Evolutionary conservation across 23 tunicate genomes (phyloP), one percentile per base, ranked within the genome.

Genomic region (Trididemnum nubilum): DNA sequence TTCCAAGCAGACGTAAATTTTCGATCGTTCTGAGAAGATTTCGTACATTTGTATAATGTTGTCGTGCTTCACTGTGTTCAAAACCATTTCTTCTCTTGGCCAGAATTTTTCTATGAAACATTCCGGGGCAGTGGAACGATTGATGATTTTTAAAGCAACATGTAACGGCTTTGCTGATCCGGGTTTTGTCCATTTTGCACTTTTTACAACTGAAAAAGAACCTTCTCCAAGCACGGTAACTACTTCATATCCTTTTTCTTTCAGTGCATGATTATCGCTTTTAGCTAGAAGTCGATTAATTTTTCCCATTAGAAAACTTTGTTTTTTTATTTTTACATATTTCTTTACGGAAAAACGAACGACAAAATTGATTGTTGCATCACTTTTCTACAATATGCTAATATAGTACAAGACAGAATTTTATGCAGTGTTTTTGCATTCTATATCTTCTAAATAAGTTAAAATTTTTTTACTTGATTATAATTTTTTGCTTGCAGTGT

Each of bases 81-180:
- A 39, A 15, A 89, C 35, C 26, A 74, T 78, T 0, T 38, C 76
- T 61, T 89, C 94, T 4, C 94, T 64, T n/a, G 94, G 94, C 84
- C 82, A 78, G 83, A 89, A 89, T 67, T 78, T 83, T 67, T 89
- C 82, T 4, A 81, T 34, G 61, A 89, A 89, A 15, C 66, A 76
- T 19, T 74, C 58, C 12, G 94, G 94, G 12, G 94, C 94, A 1
- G 94, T 89, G 18, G 81, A 63, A 9, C 83, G 65, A 36, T 89
- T 89, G 26, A 89, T 89, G 34, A 89, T 83, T 78, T 89, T 89
- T 24, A 89, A 3, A 2, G 94, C 94, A 34, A 89, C 94, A 5
- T 70, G 74, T 0, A 82, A 0, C 4, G 34, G 35, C 1, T 76
- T 58, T 19, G 65, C 0, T 2, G 36, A 52, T 25, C 84, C 87